Percentiles rank a stretch among this genome's conserved stretches.
Evolutionary conservation across 2,888 invertebrate genomes (phyloP).

Genomic region (Tupiocoris notatus): DNA sequence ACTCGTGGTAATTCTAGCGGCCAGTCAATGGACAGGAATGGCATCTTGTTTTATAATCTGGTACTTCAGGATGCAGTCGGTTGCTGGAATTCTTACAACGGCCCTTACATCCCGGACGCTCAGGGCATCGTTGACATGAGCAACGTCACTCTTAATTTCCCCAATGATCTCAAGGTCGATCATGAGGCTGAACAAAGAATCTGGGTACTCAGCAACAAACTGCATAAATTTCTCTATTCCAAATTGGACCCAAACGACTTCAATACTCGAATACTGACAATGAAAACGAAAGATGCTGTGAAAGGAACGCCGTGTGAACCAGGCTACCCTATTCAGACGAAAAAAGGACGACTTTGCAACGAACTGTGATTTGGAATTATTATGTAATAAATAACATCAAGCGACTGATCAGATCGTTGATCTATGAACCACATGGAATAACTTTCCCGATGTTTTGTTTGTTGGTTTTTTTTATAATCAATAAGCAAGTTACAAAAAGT

Average conservation of each 20-base stretch:
- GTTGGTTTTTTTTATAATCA: no score
- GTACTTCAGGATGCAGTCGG: constrained; percentile 66
- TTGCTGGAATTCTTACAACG: constrained; percentile 70
- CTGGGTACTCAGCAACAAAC: constrained; percentile 73
- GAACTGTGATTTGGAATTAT: constrained; percentile 6
- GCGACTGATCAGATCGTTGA: no score
- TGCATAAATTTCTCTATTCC: constrained; percentile 72
- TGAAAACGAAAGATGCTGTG: constrained; percentile 59
- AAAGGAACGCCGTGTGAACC: constrained; percentile 48
- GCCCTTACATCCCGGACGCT: constrained; percentile 46
- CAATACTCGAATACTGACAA: constrained; percentile 71
- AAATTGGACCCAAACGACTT: constrained; percentile 61
- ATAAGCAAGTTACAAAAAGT: no score
- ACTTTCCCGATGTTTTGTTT: no score
- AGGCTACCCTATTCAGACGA: constrained; percentile 22
- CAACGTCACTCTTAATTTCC: constrained; percentile 66
- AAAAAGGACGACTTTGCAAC: constrained; percentile 22
- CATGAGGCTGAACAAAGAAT: constrained; percentile 61
- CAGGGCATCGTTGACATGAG: constrained; percentile 58
- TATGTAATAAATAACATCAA: no score
- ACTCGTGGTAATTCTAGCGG: constrained; percentile 64
- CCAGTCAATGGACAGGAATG: constrained; percentile 67
- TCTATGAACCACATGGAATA: no score
- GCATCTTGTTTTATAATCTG: constrained; percentile 73
- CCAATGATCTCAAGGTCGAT: constrained; percentile 56